Evolutionary conservation across 2,797 vertebrate genomes (phyloP).

Genomic region (Platalea minor): DNA sequence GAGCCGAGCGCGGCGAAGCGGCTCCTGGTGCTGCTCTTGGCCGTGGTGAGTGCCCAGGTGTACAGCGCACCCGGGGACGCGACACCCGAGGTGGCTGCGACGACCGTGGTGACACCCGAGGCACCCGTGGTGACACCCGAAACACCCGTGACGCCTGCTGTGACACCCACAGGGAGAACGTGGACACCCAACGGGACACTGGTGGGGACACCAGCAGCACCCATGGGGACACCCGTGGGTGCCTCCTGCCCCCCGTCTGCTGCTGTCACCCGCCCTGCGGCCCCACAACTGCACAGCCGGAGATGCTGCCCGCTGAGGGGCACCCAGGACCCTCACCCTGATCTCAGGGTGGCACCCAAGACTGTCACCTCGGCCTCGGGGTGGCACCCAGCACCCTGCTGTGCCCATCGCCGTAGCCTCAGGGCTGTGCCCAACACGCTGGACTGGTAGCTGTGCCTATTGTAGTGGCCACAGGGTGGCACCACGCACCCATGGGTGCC

Average conservation of each 20-base stretch:
- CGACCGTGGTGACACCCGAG: fast-evolving
- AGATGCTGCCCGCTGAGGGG: neutral
- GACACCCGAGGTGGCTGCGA: neutral
- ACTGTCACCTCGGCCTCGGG: neutral
- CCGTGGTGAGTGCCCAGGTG: neutral
- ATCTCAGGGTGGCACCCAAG: neutral
- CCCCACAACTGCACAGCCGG: neutral
- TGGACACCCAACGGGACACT: neutral
- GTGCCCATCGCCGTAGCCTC: neutral
- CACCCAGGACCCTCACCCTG: neutral
- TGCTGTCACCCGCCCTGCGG: neutral
- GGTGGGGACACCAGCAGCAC: neutral
- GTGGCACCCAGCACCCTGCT: neutral
- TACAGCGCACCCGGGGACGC: neutral
- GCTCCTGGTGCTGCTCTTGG: neutral
- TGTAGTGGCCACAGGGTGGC: neutral
- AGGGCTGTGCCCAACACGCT: neutral
- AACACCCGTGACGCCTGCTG: neutral
- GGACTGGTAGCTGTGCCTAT: neutral
- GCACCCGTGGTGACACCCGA: fast-evolving
- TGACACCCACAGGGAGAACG: neutral
- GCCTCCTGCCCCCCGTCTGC: neutral
- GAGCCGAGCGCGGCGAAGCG: neutral
- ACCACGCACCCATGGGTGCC: neutral
- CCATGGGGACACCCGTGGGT: neutral